Evolutionary conservation across 2,113 vertebrate genomes (phyloP).

Genomic region (Pachypanchax playfairii): DNA sequence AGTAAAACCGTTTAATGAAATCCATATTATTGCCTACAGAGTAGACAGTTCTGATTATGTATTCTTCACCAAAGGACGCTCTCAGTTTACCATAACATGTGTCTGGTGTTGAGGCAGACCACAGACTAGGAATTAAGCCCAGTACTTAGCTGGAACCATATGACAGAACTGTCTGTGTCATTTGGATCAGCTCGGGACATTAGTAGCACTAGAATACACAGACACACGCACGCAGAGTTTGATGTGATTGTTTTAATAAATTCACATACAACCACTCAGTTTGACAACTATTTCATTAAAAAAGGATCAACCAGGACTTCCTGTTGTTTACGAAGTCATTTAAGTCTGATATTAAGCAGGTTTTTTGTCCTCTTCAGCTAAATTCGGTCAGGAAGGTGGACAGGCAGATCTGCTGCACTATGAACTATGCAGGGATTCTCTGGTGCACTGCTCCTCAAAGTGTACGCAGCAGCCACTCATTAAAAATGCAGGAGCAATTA

Average conservation of each 20-base stretch:
- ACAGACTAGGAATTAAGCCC: conserved; percentile 21
- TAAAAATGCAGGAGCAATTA: conserved; percentile 79
- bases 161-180: conserved; percentile 28
- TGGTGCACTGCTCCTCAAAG: conserved; percentile 55
- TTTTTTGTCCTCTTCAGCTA: conserved; percentile 8
- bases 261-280: conserved; percentile 13
- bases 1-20: conserved; percentile 21
- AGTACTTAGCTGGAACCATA: conserved; percentile 35
- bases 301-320: not conserved
- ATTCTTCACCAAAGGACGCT: conserved; percentile 20
- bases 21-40: conserved; percentile 4
- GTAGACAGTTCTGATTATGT: conserved; percentile 38
- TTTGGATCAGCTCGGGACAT: conserved; percentile 12
- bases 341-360: conserved; percentile 13
- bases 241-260: conserved; percentile 6
- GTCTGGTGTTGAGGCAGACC: conserved; percentile 30
- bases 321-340: conserved; percentile 15
- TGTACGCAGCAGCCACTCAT: conserved; percentile 59
- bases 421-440: conserved; percentile 45
- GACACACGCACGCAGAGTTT: conserved; percentile 10
- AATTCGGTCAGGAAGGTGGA: conserved; percentile 32
- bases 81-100: conserved; percentile 23
- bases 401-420: conserved; percentile 39
- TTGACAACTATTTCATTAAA: conserved; percentile 5
- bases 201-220: not conserved